phyloP scores from a whole-genome alignment of 2,888 invertebrate genomes.

The Nomada flava region DNA sequence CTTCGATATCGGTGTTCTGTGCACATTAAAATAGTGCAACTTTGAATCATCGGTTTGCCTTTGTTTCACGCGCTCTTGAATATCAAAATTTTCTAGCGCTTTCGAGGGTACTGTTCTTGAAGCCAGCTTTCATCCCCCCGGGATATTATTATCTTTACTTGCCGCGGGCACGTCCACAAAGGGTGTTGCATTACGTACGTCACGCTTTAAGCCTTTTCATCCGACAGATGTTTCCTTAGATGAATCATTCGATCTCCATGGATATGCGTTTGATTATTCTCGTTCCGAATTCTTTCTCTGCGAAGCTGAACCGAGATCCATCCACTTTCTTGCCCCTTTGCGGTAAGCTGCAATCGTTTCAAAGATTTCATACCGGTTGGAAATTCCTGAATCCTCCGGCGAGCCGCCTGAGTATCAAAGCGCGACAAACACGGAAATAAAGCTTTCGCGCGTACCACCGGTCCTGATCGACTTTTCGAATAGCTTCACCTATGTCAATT shows the following conservation, averaged over 20 bases:
- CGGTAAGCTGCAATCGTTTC: not conserved
- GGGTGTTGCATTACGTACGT: conserved; percentile 47
- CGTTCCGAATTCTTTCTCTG: conserved; percentile 10
- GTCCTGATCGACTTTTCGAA: conserved; percentile 23
- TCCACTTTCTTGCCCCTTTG: not conserved
- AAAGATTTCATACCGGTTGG: conserved; percentile 22
- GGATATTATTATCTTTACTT: conserved; percentile 53
- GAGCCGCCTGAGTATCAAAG: conserved; percentile 24
- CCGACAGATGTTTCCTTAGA: conserved; percentile 28
- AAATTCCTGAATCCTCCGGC: conserved; percentile 6
- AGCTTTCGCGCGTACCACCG: conserved; percentile 26
- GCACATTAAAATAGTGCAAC: not conserved
- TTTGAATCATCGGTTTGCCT: conserved; percentile 13
- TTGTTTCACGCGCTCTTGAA: not conserved
- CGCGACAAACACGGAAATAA: conserved; percentile 38
- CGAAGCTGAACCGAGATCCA: not conserved
- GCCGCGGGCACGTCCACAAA: conserved; percentile 41
- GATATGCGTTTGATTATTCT: conserved; percentile 52
- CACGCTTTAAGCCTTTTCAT: conserved; percentile 39
- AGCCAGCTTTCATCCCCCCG: conserved; percentile 39
- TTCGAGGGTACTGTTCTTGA: conserved; percentile 11
- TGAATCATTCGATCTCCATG: conserved; percentile 11
- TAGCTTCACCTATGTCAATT: conserved; percentile 5
- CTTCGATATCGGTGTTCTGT: not conserved
- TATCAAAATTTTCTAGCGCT: conserved; percentile 20